Evolutionary conservation across 2,888 invertebrate species (phyloP), one percentile per base, ranked within the genome.

Genomic region (Actias luna): DNA sequence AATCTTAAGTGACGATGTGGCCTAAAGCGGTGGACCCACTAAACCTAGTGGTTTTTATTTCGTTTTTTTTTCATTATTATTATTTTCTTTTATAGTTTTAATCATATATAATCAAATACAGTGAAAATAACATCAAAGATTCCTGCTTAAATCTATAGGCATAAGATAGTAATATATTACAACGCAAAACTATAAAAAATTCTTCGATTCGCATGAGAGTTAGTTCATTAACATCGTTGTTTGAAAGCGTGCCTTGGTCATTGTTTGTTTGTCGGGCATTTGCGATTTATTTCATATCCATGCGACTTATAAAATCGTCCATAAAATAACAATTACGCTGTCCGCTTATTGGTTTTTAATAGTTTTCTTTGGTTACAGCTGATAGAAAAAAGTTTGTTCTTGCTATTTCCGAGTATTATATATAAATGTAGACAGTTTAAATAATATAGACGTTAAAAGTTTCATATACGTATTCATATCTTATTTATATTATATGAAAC

Each of bases 281-380:
- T 61, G 61, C 42, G 55, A 39, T 29, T 55, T 57, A 55, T 61
- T 57, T 57, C 61, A 66, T 64, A 62, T 55, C 10, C 50, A 31
- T 42, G 60, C 18, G 46, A 59, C 61, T 36, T 57, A 29, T 61
- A 61, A 61, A 61, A 58, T 61, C 42, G 57, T 42, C 39, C 55
- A 58, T 52, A 61, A 61, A 61, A 55, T 61, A 61, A 58, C 61
- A 58, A 57, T 57, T 61, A 57, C 22, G 42, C 67, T 50, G 18
- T 55, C 66, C 61, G 42, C 46, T 59, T 59, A 61, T 55, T 55
- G n/a, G 7, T 29, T 50, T 50, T 25, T 52, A 2, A 52, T 52
- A 27, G 10, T 27, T 27, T 27, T 27, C 52, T 1, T 27, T 12
- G 5, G 52, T 52, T 27, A 14, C 10, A 27, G 12, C 16, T 27